A percentile compares a stretch with the other conserved stretches of the same genome.
These are phyloP conservation scores for Triplophysa rosa DNA, from an alignment of 2,113 vertebrate genomes.

Conservation along the genomic window DNA sequence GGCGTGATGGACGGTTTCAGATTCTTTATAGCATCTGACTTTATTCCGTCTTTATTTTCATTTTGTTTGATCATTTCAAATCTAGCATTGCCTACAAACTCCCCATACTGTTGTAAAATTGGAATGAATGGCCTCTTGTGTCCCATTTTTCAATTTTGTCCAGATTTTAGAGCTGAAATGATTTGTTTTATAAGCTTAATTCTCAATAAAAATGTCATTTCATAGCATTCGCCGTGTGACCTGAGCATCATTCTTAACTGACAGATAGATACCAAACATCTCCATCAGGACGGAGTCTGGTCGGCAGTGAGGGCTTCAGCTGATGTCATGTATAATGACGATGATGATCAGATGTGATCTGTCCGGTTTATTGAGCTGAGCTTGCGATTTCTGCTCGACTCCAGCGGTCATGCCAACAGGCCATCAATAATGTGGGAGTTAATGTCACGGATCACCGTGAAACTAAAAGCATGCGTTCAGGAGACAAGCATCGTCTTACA, in stretches of 20 bases:
- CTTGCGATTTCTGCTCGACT: constrained; percentile 5
- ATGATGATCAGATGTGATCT: constrained; percentile 20
- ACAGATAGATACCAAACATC: background rate
- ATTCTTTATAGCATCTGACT: too few species aligned
- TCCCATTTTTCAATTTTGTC: too few species aligned
- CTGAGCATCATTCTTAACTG: background rate
- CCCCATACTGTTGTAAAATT: too few species aligned
- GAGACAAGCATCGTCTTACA: constrained; percentile 86
- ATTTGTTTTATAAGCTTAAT: background rate
- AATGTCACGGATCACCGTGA: constrained; percentile 99
- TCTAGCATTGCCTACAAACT: too few species aligned
- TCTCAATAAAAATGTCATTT: background rate
- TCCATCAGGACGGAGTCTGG: background rate
- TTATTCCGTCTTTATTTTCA: too few species aligned
- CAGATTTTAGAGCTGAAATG: too few species aligned
- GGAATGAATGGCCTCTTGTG: too few species aligned
- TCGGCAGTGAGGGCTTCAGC: background rate
- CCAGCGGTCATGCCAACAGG: constrained; percentile 79
- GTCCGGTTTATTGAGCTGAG: background rate
- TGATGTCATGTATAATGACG: background rate
- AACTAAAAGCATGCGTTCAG: constrained; percentile 84
- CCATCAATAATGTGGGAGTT: constrained; percentile 99
- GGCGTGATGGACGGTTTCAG: too few species aligned
- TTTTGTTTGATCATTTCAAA: too few species aligned
- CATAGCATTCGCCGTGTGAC: background rate